Percentiles rank a stretch among this genome's conserved stretches.
These are phyloP conservation scores for Pristionchus exspectatus DNA, from an alignment of 2,888 invertebrate genomes.

Conservation along the genomic window DNA sequence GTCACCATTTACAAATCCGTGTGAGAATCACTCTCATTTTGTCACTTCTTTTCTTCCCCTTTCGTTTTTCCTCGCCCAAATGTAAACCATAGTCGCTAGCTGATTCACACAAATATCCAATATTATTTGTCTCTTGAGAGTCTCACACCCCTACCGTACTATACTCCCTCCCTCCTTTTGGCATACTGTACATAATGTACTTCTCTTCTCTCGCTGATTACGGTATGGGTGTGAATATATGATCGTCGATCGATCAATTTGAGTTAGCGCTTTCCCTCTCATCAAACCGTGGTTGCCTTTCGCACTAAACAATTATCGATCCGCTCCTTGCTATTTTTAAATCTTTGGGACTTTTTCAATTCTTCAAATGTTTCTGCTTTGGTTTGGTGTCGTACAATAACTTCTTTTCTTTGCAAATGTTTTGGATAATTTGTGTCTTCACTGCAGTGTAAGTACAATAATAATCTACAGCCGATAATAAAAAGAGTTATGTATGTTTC, in stretches of 20 bases:
- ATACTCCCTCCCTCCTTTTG: neutral
- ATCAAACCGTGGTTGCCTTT: conserved; percentile 41
- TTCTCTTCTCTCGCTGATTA: neutral
- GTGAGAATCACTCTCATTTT: conserved; percentile 37
- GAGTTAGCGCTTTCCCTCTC: conserved; percentile 29
- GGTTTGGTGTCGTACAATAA: conserved; percentile 46
- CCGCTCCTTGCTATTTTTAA: conserved; percentile 37
- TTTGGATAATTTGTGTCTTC: conserved; percentile 29
- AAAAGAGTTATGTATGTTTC: neutral
- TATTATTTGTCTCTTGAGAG: conserved; percentile 16
- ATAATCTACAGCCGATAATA: neutral
- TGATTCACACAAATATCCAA: conserved; percentile 14
- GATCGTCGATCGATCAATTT: conserved; percentile 17
- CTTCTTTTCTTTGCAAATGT: neutral
- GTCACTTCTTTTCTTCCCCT: neutral
- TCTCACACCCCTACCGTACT: conserved; percentile 34
- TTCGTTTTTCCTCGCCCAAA: neutral
- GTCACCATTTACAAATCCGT: conserved; percentile 17
- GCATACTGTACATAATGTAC: conserved; percentile 24
- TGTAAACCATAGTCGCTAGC: conserved; percentile 45
- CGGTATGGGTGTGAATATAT: conserved; percentile 40
- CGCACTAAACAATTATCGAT: conserved; percentile 19
- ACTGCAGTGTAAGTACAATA: conserved; percentile 35
- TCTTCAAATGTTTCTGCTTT: conserved; percentile 9
- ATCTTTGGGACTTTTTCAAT: conserved; percentile 23